Evolutionary conservation across 23 tunicate genomes (phyloP), one percentile per base, ranked within the genome.

Genomic region (Trididemnum miniatum): DNA sequence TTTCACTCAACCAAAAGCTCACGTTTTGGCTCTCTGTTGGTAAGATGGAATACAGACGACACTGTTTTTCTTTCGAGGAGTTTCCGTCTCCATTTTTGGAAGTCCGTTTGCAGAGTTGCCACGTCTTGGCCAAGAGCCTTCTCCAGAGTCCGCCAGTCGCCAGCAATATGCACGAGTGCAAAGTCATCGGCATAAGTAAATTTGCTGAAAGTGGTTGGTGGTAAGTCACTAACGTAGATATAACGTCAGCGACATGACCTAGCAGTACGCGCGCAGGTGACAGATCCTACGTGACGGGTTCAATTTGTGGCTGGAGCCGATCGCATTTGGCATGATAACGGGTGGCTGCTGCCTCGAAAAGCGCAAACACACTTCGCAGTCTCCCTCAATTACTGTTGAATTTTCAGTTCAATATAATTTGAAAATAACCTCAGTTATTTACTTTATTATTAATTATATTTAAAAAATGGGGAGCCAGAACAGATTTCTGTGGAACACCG

Each of bases 401-500:
- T n/a, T n/a, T n/a, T n/a, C n/a, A n/a, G n/a, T n/a, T n/a, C n/a
- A n/a, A n/a, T n/a, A n/a, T n/a, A n/a, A n/a, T n/a, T n/a, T n/a
- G n/a, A n/a, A n/a, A n/a, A n/a, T n/a, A n/a, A n/a, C n/a, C n/a
- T n/a, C n/a, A n/a, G n/a, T n/a, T n/a, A n/a, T n/a, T n/a, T n/a
- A n/a, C n/a, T n/a, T n/a, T n/a, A n/a, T n/a, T n/a, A n/a, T n/a
- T n/a, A n/a, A n/a, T n/a, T n/a, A n/a, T n/a, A 27, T 76, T 76
- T 2, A 76, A 78, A 9, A 78, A 76, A 59, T 26, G 72, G 18
- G 75, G 75, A 30, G 75, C 76, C 75, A 62, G 35, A 3, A 78
- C 76, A 60, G 82, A 78, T 54, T 59, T 35, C 39, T 78, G 82
- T 3, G 75, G 72, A 78, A 22, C n/a, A 24, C 75, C 76, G 40